Percentiles rank a stretch among this genome's conserved stretches.
These are phyloP conservation scores for Rallus limicola DNA, from an alignment of 2,113 vertebrate genomes.

Conservation along the genomic window DNA sequence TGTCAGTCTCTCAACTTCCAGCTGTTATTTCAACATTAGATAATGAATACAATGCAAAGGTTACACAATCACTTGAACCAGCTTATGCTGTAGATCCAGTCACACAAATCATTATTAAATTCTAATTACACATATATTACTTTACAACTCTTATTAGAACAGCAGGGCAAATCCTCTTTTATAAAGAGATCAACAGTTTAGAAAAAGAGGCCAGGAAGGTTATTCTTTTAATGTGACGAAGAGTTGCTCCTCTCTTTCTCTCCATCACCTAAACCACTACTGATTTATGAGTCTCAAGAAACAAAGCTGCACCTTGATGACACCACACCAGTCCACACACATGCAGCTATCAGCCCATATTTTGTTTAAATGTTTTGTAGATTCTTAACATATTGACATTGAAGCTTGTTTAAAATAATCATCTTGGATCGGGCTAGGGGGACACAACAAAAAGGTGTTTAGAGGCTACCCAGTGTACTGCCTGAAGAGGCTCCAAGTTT, in stretches of 20 bases:
- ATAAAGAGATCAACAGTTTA: conserved; percentile 22
- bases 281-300: conserved; percentile 4
- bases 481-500: background rate
- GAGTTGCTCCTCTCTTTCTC: background rate
- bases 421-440: background rate
- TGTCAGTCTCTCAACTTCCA: conserved; percentile 54
- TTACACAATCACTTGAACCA: conserved; percentile 53
- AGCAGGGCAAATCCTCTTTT: conserved; percentile 43
- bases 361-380: background rate
- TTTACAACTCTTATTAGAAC: conserved; percentile 54
- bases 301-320: conserved; percentile 25
- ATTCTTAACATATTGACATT: background rate
- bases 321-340: background rate
- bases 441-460: background rate
- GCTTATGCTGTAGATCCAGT: conserved; percentile 31
- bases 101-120: conserved; percentile 50
- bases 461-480: background rate
- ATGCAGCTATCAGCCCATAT: background rate
- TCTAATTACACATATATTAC: conserved; percentile 63
- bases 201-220: conserved; percentile 2
- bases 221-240: background rate
- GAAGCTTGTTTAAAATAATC: conserved; percentile 12
- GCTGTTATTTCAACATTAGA: conserved; percentile 62
- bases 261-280: background rate
- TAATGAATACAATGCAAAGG: conserved; percentile 64